These are phyloP conservation scores for Narcine bancroftii DNA, from an alignment of 2,113 vertebrate genomes.

Conservation along the genomic window DNA sequence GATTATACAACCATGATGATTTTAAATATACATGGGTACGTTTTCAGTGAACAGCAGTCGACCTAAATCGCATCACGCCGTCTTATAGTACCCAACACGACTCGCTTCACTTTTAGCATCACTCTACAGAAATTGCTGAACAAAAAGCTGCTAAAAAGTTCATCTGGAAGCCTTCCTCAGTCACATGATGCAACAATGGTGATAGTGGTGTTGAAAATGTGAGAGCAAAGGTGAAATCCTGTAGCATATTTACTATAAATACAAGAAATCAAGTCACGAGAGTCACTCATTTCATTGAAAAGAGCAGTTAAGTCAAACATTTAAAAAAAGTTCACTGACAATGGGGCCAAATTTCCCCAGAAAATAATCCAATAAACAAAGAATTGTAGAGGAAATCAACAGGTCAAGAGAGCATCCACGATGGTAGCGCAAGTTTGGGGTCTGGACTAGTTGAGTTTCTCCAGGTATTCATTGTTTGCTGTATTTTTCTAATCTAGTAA, in stretches of 20 bases:
- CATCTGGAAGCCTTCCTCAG: not conserved
- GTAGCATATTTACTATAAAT: not conserved
- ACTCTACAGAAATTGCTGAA: not conserved
- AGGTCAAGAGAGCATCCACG: too few species aligned
- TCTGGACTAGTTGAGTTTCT: too few species aligned
- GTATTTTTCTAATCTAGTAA: not conserved
- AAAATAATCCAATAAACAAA: too few species aligned
- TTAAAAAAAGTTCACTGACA: not conserved
- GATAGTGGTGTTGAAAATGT: not conserved
- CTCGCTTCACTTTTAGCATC: not conserved
- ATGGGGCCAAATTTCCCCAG: not conserved
- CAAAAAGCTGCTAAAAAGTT: not conserved
- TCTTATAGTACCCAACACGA: not conserved
- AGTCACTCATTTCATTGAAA: conserved; percentile 1
- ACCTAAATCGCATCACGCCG: not conserved
- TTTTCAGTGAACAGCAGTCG: not conserved
- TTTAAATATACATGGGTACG: not conserved
- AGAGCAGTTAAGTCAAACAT: not conserved
- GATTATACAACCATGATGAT: not conserved
- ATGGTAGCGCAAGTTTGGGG: too few species aligned
- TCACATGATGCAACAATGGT: not conserved
- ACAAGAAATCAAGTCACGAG: not conserved
- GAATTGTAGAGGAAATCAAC: too few species aligned
- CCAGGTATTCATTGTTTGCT: too few species aligned
- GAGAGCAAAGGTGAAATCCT: not conserved